Percentiles rank a stretch among this genome's conserved stretches.
phyloP scores from a whole-genome alignment of 2,797 vertebrate genomes.

The Leucoraja ocellata region DNA sequence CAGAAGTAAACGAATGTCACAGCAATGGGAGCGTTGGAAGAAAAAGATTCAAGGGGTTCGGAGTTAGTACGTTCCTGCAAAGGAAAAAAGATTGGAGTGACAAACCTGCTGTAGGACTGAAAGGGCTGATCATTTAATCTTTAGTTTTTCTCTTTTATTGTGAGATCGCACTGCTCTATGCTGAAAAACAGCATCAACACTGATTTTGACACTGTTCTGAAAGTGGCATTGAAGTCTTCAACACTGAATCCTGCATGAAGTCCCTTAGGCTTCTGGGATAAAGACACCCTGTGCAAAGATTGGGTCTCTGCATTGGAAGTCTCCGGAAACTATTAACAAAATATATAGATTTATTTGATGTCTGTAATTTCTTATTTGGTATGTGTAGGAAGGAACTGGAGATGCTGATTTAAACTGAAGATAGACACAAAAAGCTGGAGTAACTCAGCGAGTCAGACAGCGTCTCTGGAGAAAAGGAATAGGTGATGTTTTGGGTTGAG shows the following conservation, averaged over 20 bases:
- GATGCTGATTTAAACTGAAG: no score
- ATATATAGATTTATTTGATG: not conserved
- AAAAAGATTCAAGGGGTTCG: no score
- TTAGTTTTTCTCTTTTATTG: not conserved
- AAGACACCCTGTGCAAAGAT: not conserved
- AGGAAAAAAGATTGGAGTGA: no score
- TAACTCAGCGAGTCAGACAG: no score
- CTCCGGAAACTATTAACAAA: not conserved
- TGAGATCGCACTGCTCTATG: not conserved
- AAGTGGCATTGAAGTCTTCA: not conserved
- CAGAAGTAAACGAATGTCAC: no score
- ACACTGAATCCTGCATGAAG: not conserved
- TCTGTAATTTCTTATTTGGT: no score
- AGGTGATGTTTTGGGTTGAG: no score
- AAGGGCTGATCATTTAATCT: not conserved
- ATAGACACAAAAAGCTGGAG: no score
- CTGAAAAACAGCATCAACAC: not conserved
- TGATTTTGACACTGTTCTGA: not conserved
- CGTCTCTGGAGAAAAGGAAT: no score
- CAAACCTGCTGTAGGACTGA: not conserved
- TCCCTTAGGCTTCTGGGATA: not conserved
- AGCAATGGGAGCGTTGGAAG: no score
- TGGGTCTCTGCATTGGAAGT: not conserved
- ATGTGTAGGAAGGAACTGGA: no score
- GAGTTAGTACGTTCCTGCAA: no score